Evolutionary conservation across 2,888 invertebrate species (phyloP).

Genomic region (Coenonympha arcania): DNA sequence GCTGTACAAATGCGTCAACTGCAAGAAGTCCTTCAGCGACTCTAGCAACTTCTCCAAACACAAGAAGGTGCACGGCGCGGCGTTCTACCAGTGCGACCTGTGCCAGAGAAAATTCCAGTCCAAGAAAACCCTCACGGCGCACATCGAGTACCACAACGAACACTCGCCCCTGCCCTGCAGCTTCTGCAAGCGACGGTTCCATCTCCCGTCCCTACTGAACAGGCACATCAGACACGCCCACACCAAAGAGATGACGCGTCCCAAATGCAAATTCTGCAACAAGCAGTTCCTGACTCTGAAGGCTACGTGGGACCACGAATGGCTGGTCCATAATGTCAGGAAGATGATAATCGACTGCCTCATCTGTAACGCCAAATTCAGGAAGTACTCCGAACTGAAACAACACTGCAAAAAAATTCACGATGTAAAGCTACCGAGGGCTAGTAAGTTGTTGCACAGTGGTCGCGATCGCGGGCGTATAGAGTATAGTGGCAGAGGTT

Average conservation of each 20-base stretch:
- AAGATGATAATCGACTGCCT: slow-evolving; percentile 60
- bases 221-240: slow-evolving; percentile 59
- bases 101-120: slow-evolving; percentile 67
- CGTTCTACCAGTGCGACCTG: slow-evolving; percentile 60
- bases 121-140: slow-evolving; percentile 61
- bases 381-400: slow-evolving; percentile 61
- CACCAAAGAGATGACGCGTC: slow-evolving; percentile 38
- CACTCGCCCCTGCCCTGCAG: slow-evolving; percentile 48
- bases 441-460: slow-evolving; percentile 40
- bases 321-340: slow-evolving; percentile 58
- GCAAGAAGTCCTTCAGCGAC: slow-evolving; percentile 67
- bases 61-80: slow-evolving; percentile 63
- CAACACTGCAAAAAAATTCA: slow-evolving; percentile 49
- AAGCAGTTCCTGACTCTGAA: slow-evolving; percentile 48
- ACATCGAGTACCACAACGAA: slow-evolving; percentile 62
- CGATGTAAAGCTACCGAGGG: slow-evolving; percentile 44
- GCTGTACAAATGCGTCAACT: slow-evolving; percentile 62
- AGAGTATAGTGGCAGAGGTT: too few relatives aligned
- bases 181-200: slow-evolving; percentile 50
- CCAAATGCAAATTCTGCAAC: slow-evolving; percentile 54
- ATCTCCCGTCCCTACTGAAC: slow-evolving; percentile 62
- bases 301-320: slow-evolving; percentile 69
- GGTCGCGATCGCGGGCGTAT: slow-evolving; percentile 11
- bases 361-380: slow-evolving; percentile 53
- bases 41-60: slow-evolving; percentile 71